phyloP scores from a whole-genome alignment of 2,113 vertebrate genomes.

The Neopipo cinnamomea region DNA sequence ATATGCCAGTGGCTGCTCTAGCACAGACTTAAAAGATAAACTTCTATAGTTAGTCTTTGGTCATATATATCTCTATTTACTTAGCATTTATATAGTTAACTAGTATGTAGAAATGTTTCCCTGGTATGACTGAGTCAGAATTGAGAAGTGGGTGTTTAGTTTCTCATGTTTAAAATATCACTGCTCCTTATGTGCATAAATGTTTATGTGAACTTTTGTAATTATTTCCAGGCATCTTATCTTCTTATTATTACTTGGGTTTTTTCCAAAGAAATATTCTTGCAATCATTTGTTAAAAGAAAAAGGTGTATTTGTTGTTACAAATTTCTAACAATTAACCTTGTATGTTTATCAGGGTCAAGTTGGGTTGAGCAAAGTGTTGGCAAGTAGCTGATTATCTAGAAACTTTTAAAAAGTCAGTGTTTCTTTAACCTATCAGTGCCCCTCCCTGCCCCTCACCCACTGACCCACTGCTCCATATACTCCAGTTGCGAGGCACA shows the following conservation, averaged over 20 bases:
- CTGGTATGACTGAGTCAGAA: neutral
- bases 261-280: neutral
- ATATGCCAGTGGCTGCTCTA: neutral
- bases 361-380: neutral
- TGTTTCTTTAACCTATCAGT: conserved; percentile 12
- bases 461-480: neutral
- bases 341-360: neutral
- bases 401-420: neutral
- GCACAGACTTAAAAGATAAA: neutral
- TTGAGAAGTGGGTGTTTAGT: neutral
- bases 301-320: neutral
- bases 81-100: neutral
- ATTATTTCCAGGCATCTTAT: neutral
- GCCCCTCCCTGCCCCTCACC: neutral
- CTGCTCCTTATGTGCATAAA: neutral
- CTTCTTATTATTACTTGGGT: neutral
- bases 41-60: neutral
- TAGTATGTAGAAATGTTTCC: neutral
- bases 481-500: neutral
- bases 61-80: neutral
- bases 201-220: neutral
- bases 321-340: neutral
- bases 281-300: neutral
- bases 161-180: neutral
- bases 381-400: conserved; percentile 25